phyloP scores from a whole-genome alignment of 2,113 vertebrate genomes.

The Cyanoramphus novaezelandiae region DNA sequence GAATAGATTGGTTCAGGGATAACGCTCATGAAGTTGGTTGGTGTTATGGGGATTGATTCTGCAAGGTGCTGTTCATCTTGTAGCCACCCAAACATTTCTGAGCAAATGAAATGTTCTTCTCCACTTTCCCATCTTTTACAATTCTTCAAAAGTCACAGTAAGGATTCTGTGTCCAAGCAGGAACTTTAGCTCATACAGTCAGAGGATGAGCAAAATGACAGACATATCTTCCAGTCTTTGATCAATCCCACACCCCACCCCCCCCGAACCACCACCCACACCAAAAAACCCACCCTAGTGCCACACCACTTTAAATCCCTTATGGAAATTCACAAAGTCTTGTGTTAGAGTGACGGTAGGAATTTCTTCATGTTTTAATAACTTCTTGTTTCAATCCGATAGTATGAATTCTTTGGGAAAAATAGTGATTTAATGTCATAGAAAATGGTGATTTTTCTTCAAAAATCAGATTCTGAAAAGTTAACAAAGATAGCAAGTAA shows the following conservation, averaged over 20 bases:
- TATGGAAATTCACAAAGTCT: not conserved
- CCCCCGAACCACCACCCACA: not conserved
- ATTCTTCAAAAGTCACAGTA: not conserved
- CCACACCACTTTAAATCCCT: not conserved
- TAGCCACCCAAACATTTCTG: not conserved
- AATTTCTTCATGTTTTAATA: not conserved
- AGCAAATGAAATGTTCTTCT: not conserved
- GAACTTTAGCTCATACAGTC: not conserved
- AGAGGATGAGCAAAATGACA: not conserved
- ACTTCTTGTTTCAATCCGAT: not conserved
- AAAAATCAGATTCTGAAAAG: not conserved
- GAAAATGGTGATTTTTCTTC: not conserved
- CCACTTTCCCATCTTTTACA: not conserved
- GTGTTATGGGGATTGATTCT: not conserved
- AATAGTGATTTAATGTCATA: not conserved
- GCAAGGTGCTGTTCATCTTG: not conserved
- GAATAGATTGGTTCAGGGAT: conserved; percentile 7
- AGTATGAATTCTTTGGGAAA: not conserved
- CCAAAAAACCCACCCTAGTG: not conserved
- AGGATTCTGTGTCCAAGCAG: not conserved
- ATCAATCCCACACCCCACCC: not conserved
- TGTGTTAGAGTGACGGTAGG: not conserved
- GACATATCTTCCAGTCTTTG: not conserved
- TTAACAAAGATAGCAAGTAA: not conserved
- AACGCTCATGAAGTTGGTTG: not conserved